Conservation (phyloP, 2,797 vertebrate species). For the Rhyacichthys aspro region DNA sequence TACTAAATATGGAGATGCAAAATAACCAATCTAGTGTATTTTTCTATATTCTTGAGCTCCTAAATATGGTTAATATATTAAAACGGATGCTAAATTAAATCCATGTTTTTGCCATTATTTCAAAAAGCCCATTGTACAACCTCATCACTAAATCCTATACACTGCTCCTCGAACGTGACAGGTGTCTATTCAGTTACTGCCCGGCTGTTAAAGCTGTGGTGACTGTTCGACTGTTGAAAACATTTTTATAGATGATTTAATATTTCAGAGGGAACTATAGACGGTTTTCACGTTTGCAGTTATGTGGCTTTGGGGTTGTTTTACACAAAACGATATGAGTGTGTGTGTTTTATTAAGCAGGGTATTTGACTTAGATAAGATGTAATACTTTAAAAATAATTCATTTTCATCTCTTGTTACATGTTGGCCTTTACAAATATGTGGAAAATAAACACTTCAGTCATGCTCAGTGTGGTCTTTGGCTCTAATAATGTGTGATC, state of each 20-base stretch:
- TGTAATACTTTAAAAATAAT: not conserved
- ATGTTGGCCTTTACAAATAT: slow-evolving; percentile 65
- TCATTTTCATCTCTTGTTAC: slow-evolving; percentile 43
- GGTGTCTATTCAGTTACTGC: no score
- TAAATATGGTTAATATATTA: no score
- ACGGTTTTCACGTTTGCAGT: slow-evolving; percentile 60
- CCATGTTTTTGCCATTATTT: no score
- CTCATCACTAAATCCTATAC: no score
- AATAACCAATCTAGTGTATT: no score
- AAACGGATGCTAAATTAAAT: no score
- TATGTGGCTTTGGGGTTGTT: slow-evolving; percentile 48
- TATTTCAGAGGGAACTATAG: no score
- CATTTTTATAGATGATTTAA: slow-evolving; percentile 54
- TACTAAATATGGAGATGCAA: no score
- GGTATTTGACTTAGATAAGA: slow-evolving; percentile 17
- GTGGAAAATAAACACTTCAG: slow-evolving; percentile 79
- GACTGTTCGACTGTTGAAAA: no score
- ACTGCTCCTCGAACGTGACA: slow-evolving; percentile 1
- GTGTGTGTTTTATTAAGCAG: slow-evolving; percentile 26
- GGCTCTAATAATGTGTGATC: not conserved
- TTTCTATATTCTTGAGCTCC: no score
- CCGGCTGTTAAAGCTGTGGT: no score
- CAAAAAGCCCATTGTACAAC: no score
- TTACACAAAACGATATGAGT: slow-evolving; percentile 37
- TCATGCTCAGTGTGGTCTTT: not conserved